Conservation (phyloP, 2,113 vertebrate genomes). For the Nannospalax galili region DNA sequence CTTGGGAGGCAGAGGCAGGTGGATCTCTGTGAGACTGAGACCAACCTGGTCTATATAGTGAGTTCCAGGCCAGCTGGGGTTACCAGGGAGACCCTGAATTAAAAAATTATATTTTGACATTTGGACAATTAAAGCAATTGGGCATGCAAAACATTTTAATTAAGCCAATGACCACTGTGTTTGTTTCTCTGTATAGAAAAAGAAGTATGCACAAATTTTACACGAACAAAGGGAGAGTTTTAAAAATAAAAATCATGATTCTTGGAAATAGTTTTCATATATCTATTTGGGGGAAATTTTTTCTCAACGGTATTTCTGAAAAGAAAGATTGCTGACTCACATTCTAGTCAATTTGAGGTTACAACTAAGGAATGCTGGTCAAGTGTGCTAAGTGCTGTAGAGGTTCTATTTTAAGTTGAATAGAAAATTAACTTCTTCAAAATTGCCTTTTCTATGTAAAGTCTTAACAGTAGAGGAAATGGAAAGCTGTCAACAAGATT, state of each 20-base stretch:
- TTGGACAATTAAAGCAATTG: not conserved
- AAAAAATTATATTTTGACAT: slow-evolving; percentile 2
- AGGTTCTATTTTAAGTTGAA: not conserved
- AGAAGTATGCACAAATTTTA: not conserved
- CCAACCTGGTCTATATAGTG: too few relatives aligned
- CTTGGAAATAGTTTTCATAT: not conserved
- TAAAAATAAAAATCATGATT: not conserved
- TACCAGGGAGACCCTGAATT: too few relatives aligned
- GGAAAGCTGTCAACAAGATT: not conserved
- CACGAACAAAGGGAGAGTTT: not conserved
- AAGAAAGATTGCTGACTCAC: not conserved
- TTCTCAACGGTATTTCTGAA: not conserved
- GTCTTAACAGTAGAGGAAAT: not conserved
- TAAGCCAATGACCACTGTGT: not conserved
- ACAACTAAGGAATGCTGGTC: not conserved
- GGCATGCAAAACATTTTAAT: not conserved
- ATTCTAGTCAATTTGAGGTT: not conserved
- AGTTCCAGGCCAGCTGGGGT: too few relatives aligned
- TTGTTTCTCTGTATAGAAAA: not conserved
- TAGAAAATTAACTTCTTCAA: not conserved
- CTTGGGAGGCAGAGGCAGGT: too few relatives aligned
- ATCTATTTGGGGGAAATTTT: not conserved
- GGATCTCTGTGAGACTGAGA: too few relatives aligned
- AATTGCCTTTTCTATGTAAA: not conserved
- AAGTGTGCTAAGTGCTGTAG: not conserved